These are phyloP conservation scores for Araneus ventricosus DNA, from an alignment of 1,140 invertebrate species.

Conservation along the genomic window DNA sequence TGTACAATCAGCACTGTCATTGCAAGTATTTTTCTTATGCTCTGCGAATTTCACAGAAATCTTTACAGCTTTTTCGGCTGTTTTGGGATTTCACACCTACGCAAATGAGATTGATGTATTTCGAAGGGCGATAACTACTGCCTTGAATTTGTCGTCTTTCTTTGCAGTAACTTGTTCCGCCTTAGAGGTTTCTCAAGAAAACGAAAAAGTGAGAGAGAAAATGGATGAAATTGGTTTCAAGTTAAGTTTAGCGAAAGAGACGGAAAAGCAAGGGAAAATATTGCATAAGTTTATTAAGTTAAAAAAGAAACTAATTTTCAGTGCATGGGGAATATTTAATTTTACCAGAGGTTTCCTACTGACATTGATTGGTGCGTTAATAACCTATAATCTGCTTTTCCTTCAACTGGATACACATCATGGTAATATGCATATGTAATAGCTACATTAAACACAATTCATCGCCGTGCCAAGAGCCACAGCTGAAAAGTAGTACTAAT, in stretches of 20 bases:
- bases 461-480: no score
- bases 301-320: neutral
- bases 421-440: no score
- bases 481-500: no score
- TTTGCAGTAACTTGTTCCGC: neutral
- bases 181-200: neutral
- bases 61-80: neutral
- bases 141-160: neutral
- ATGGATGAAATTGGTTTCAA: neutral
- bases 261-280: neutral
- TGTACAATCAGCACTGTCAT: neutral
- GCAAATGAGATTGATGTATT: neutral
- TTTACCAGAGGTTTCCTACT: neutral
- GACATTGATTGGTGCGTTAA: neutral
- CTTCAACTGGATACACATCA: neutral
- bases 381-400: constrained; percentile 9
- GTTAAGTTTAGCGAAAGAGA: neutral
- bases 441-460: no score
- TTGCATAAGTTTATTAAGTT: neutral
- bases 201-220: neutral
- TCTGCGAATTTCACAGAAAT: neutral
- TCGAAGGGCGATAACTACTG: neutral
- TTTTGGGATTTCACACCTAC: neutral
- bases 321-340: neutral
- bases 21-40: neutral